Evolutionary conservation across 2,797 vertebrate genomes (phyloP).

Genomic region (Arctocebus calabarensis): DNA sequence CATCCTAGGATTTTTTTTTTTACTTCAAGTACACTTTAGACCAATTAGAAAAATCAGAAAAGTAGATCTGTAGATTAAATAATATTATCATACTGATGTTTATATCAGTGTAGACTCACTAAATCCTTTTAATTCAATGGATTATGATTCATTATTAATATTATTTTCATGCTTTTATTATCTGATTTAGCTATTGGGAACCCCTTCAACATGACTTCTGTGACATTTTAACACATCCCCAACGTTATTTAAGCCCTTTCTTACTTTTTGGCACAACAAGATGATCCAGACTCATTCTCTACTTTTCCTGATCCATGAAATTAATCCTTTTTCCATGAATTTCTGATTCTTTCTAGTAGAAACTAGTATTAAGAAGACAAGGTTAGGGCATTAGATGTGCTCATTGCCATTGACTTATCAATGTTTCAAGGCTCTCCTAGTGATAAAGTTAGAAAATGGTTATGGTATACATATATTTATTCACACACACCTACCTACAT

Average conservation of each 20-base stretch:
- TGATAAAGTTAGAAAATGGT: background rate
- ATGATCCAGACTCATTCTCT: background rate
- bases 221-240: background rate
- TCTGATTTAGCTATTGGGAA: background rate
- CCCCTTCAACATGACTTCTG: background rate
- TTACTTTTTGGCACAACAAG: background rate
- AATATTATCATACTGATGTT: background rate
- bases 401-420: background rate
- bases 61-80: background rate
- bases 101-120: background rate
- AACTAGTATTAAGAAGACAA: background rate
- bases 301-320: background rate
- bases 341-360: background rate
- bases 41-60: background rate
- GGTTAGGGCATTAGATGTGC: background rate
- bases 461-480: background rate
- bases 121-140: background rate
- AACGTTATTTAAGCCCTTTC: background rate
- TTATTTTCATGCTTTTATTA: background rate
- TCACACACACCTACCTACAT: background rate
- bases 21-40: background rate
- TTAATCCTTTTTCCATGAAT: background rate
- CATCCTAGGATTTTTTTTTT: background rate
- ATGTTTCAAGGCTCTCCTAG: background rate
- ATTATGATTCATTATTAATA: background rate